Evolutionary conservation across 2,113 vertebrate genomes (phyloP).

Genomic region (human (Homo sapiens)): GRCh38 chr21:14918001-14918500

Average conservation of each 20-base stretch:
- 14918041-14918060: neutral
- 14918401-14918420: conserved; percentile 14
- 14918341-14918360: neutral
- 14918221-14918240: neutral
- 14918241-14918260: neutral
- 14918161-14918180: neutral
- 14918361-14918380: neutral
- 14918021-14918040: neutral
- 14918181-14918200: neutral
- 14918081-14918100: neutral
- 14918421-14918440: neutral
- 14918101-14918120: neutral
- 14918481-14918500: neutral
- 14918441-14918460: neutral
- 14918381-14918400: conserved; percentile 3
- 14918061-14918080: neutral
- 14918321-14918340: neutral
- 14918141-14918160: neutral
- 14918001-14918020: neutral
- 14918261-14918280: neutral
- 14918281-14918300: neutral
- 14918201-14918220: neutral
- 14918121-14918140: neutral
- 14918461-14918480: neutral
- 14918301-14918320: neutral